Evolutionary conservation across 2,113 vertebrate species (phyloP).

Genomic region (Bombycilla garrulus): DNA sequence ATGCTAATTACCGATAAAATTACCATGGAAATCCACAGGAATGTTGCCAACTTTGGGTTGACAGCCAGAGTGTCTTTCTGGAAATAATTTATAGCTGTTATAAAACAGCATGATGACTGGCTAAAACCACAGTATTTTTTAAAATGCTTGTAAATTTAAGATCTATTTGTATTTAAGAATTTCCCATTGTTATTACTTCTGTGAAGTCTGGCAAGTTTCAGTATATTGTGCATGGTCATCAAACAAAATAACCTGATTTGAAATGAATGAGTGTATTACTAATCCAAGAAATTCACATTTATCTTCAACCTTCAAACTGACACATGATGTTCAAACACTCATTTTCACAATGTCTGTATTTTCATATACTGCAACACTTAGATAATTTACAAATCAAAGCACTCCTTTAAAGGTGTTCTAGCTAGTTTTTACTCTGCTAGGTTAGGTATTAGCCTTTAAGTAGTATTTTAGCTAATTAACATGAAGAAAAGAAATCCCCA

Average conservation of each 20-base stretch:
- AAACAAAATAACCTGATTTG: background rate
- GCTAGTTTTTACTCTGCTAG: background rate
- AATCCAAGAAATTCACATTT: background rate
- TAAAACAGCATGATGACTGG: background rate
- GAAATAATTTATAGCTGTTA: background rate
- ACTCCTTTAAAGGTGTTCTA: background rate
- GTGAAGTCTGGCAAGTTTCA: background rate
- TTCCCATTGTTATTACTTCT: background rate
- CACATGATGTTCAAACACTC: background rate
- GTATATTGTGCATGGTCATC: background rate
- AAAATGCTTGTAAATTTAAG: background rate
- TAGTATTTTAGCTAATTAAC: background rate
- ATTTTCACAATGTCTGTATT: background rate
- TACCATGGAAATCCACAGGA: background rate
- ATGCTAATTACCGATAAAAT: background rate
- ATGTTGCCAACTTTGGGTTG: background rate
- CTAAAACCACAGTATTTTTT: background rate
- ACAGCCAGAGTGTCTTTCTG: background rate
- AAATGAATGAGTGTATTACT: background rate
- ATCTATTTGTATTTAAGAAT: background rate
- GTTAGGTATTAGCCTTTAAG: background rate
- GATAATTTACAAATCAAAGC: background rate
- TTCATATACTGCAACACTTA: background rate
- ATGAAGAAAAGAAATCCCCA: background rate
- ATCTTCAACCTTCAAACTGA: background rate